Evolutionary conservation across 92 coral and sea anemone species (phyloP).

Genomic region (Siderastrea radians): DNA sequence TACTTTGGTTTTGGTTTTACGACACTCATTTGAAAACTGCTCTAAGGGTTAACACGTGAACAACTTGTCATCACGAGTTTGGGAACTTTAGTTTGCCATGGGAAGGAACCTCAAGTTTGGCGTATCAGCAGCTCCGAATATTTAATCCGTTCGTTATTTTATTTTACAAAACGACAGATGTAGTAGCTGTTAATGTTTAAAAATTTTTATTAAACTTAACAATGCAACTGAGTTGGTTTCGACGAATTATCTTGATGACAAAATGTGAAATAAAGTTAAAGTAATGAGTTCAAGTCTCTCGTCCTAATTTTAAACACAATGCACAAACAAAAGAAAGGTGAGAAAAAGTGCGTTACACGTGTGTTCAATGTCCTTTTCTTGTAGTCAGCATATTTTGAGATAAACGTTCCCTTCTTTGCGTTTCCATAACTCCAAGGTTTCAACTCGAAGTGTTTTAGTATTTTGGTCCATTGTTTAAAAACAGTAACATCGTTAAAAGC

Average conservation of each 20-base stretch:
- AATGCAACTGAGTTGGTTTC: neutral
- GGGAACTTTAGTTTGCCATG: too few relatives aligned
- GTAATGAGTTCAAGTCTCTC: neutral
- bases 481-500: neutral
- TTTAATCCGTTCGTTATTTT: neutral
- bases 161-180: neutral
- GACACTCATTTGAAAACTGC: too few relatives aligned
- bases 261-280: neutral
- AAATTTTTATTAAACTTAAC: conserved; percentile 1
- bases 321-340: neutral
- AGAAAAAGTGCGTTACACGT: neutral
- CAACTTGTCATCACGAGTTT: too few relatives aligned
- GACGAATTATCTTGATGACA: conserved; percentile 3
- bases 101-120: too few relatives aligned
- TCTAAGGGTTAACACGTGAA: too few relatives aligned
- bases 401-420: too few relatives aligned
- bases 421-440: neutral
- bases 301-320: neutral
- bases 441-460: neutral
- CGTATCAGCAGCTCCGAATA: neutral
- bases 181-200: neutral
- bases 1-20: too few relatives aligned
- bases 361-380: neutral
- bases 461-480: neutral
- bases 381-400: too few relatives aligned